phyloP scores from a whole-genome alignment of 2,797 vertebrate genomes.

The Xenentodon cancila region DNA sequence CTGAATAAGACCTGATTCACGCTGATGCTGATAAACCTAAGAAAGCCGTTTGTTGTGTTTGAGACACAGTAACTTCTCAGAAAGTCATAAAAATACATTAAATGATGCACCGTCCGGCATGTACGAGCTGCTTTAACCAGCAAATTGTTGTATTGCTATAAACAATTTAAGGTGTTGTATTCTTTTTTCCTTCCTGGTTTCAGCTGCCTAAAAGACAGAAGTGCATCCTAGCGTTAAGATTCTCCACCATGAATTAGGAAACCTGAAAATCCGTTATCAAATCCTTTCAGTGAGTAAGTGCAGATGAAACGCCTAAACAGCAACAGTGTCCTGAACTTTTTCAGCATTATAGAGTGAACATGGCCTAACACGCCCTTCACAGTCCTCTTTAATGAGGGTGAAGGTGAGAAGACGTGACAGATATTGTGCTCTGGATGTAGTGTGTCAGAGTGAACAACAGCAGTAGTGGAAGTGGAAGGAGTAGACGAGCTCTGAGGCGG shows the following conservation, averaged over 20 bases:
- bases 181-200: conserved; percentile 8
- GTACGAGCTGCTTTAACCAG: conserved; percentile 10
- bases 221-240: background rate
- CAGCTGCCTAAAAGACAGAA: background rate
- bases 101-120: conserved; percentile 4
- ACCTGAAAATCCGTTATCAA: conserved; percentile 5
- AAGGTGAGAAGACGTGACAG: conserved; percentile 20
- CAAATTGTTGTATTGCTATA: background rate
- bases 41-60: background rate
- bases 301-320: conserved; percentile 23
- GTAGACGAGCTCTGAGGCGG: conserved; percentile 35
- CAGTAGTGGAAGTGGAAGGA: conserved; percentile 40
- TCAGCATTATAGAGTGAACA: conserved; percentile 34
- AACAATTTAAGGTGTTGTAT: background rate
- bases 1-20: conserved; percentile 58
- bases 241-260: conserved; percentile 6
- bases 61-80: conserved; percentile 2
- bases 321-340: conserved; percentile 1
- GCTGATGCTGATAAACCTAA: conserved; percentile 23
- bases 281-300: conserved; percentile 10
- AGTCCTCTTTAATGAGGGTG: conserved; percentile 34
- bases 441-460: conserved; percentile 26
- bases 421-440: conserved; percentile 32
- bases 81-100: background rate
- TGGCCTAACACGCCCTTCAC: conserved; percentile 42